These are phyloP conservation scores for Eutolmus rufibarbis DNA, from an alignment of 2,888 invertebrate species.

Conservation along the genomic window DNA sequence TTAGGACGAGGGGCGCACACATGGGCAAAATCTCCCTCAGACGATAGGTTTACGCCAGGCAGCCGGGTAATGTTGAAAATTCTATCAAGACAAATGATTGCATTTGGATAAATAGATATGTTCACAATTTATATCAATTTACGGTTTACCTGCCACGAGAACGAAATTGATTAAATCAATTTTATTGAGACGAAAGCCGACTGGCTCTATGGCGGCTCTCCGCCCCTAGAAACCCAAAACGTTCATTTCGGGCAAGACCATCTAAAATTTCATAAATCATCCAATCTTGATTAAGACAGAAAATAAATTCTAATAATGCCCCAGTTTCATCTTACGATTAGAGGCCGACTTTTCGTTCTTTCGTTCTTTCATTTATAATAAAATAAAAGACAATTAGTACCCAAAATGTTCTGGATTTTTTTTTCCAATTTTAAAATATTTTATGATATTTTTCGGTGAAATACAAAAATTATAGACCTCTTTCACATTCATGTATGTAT, in stretches of 20 bases:
- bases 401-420: too few species aligned
- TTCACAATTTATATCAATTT: conserved; percentile 45
- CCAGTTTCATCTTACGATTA: neutral
- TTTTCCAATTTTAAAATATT: too few species aligned
- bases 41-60: neutral
- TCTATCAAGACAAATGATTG: conserved; percentile 45
- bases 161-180: conserved; percentile 43
- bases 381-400: too few species aligned
- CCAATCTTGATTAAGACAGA: neutral
- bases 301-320: neutral
- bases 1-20: neutral
- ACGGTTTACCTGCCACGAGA: conserved; percentile 41
- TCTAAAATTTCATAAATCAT: conserved; percentile 21
- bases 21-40: neutral
- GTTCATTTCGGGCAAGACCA: neutral
- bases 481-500: too few species aligned
- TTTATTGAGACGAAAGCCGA: conserved; percentile 28
- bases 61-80: conserved; percentile 41
- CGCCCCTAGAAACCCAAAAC: neutral
- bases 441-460: too few species aligned
- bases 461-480: too few species aligned
- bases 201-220: neutral
- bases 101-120: conserved; percentile 45
- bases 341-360: neutral
- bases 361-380: too few species aligned